Conservation (phyloP, 2,113 vertebrate species). For the Bos indicus region DNA sequence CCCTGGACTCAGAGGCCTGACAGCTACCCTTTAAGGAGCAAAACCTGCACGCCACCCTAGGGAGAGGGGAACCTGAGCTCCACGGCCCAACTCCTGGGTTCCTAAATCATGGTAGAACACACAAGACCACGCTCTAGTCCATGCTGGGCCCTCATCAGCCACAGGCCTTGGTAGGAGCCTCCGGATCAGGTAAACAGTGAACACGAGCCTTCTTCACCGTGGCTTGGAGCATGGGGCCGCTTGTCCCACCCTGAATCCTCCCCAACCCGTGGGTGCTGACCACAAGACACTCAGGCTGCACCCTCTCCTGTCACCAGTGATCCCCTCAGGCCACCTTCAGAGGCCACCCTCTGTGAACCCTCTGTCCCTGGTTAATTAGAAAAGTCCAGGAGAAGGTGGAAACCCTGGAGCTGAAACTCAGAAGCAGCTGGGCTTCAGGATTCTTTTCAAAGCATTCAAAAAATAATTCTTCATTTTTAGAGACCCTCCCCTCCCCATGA, state of each 20-base stretch:
- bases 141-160: neutral
- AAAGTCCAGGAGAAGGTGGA: neutral
- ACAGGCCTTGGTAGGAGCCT: no score
- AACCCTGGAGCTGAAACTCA: neutral
- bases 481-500: neutral
- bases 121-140: neutral
- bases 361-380: neutral
- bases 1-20: neutral
- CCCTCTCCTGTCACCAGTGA: neutral
- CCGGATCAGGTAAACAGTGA: neutral
- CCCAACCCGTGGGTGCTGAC: neutral
- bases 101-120: neutral
- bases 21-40: neutral
- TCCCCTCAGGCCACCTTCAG: neutral
- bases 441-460: neutral
- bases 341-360: neutral
- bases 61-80: neutral
- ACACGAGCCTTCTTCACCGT: neutral
- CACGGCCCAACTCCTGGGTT: neutral
- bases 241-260: neutral
- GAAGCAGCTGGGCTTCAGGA: neutral
- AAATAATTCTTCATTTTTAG: neutral
- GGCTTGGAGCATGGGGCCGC: neutral
- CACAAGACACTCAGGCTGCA: accelerated
- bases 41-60: neutral